Evolutionary conservation across 2,888 invertebrate genomes (phyloP), one percentile per base, ranked within the genome.

Genomic region (Lasioglossum calceatum): DNA sequence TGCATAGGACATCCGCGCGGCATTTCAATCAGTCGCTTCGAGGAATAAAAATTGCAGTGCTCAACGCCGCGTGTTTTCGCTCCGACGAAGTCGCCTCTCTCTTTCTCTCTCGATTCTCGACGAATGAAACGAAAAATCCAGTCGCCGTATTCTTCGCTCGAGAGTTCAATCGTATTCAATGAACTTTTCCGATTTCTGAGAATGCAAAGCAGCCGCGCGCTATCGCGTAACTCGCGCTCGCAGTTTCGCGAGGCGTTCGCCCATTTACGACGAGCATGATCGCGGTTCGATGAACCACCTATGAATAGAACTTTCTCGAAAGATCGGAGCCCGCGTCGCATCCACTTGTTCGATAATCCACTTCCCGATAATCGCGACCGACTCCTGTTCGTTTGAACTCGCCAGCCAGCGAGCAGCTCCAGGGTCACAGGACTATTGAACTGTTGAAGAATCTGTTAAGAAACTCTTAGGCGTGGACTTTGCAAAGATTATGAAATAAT

Each of bases 1-100:
- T 87, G 87, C 87, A 87, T 79, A 79, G 87, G 76, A 81, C 87
- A 77, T 87, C 78, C 79, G 50, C 76, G 19, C 78, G 36, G 87
- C 87, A 87, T 87, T 87, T 84, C 87, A 87, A 87, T 87, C 81
- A 87, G 87, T 76, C 70, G 44, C 76, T 36, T 32, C 67, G 47
- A 39, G 36, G 81, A 78, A 76, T 36, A 80, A 84, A 78, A 81
- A 77, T 83, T 39, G 77, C 87, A 64, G 14, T 5, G n/a, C 78
- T 23, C 72, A 36, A 16, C 82, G 39, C 2, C 82, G 1, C 4
- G 44, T 44, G 64, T 58, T 79, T n/a, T 32, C 8, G 14, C 64
- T 32, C 32, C 12, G n/a, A 4, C 4, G 4, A n/a, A n/a, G 58
- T n/a, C 12, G n/a, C 12, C 12, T 58, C n/a, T 58, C 4, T 58